Evolutionary conservation across 2,797 vertebrate genomes (phyloP).

Genomic region (Oophaga sylvatica): DNA sequence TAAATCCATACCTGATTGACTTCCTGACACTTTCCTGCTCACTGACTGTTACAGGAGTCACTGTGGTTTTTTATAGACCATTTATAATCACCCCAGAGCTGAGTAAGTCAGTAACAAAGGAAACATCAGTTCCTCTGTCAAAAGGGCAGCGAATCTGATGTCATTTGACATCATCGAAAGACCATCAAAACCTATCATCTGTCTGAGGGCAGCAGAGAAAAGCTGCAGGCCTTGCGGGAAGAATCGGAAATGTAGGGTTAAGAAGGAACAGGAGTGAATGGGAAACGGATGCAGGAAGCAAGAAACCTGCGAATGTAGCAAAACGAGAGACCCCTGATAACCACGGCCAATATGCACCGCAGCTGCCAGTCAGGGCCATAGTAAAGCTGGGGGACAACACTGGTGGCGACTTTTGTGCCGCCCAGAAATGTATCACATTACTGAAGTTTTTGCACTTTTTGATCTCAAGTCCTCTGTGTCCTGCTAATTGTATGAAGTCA

Average conservation of each 20-base stretch:
- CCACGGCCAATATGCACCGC: too few relatives aligned
- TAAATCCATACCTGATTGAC: background rate
- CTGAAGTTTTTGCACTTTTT: background rate
- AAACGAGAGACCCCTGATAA: too few relatives aligned
- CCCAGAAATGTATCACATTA: background rate
- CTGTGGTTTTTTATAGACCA: background rate
- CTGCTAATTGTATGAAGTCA: background rate
- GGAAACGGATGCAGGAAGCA: background rate
- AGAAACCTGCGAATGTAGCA: background rate
- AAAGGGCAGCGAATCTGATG: background rate
- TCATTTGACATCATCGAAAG: background rate
- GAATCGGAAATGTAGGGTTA: conserved; percentile 8
- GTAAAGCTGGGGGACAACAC: too few relatives aligned
- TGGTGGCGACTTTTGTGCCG: too few relatives aligned
- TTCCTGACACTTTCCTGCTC: background rate
- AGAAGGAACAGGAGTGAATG: background rate
- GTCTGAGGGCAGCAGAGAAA: conserved; percentile 19
- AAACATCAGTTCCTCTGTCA: conserved; percentile 6
- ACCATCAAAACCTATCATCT: conserved; percentile 4
- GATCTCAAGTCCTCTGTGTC: background rate
- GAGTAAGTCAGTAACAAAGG: conserved; percentile 6
- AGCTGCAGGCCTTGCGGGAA: conserved; percentile 16
- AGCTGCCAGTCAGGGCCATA: too few relatives aligned
- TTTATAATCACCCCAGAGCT: background rate
- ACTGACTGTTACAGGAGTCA: too few relatives aligned